Evolutionary conservation across 2,888 invertebrate species (phyloP).

Genomic region (Dryobota labecula): DNA sequence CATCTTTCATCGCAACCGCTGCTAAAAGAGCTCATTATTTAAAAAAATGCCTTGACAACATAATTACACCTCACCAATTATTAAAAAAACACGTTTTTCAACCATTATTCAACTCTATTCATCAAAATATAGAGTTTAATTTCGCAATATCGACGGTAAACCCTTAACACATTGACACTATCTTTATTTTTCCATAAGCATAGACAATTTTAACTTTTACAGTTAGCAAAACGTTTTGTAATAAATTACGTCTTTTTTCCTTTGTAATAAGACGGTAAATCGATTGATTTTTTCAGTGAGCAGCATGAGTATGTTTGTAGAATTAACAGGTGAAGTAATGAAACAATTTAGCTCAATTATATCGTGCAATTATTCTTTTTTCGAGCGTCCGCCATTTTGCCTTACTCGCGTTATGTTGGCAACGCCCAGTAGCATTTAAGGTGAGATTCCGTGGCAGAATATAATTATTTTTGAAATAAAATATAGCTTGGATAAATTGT

Average conservation of each 20-base stretch:
- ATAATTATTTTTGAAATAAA: conserved; percentile 52
- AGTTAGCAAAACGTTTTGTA: conserved; percentile 9
- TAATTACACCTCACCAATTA: conserved; percentile 58
- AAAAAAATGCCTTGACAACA: conserved; percentile 63
- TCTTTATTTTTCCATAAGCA: conserved; percentile 48
- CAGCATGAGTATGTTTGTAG: conserved; percentile 51
- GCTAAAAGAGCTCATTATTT: conserved; percentile 48
- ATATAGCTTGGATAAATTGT: conserved; percentile 40
- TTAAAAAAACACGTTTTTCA: conserved; percentile 31
- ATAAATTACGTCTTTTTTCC: conserved; percentile 36
- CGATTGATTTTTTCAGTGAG: conserved; percentile 41
- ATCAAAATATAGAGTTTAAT: conserved; percentile 41
- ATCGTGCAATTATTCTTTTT: conserved; percentile 78
- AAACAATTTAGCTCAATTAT: conserved; percentile 84
- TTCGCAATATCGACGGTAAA: conserved; percentile 39
- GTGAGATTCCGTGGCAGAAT: conserved; percentile 46
- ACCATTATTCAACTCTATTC: conserved; percentile 39
- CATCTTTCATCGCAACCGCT: conserved; percentile 52
- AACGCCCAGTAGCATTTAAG: conserved; percentile 74
- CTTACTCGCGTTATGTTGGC: conserved; percentile 68
- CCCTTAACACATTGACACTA: conserved; percentile 70
- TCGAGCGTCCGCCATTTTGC: conserved; percentile 81
- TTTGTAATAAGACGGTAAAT: conserved; percentile 41
- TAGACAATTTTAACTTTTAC: conserved; percentile 43
- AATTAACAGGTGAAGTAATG: conserved; percentile 81